These are phyloP conservation scores for Bombycilla garrulus DNA, from an alignment of 2,113 vertebrate species.

Conservation along the genomic window DNA sequence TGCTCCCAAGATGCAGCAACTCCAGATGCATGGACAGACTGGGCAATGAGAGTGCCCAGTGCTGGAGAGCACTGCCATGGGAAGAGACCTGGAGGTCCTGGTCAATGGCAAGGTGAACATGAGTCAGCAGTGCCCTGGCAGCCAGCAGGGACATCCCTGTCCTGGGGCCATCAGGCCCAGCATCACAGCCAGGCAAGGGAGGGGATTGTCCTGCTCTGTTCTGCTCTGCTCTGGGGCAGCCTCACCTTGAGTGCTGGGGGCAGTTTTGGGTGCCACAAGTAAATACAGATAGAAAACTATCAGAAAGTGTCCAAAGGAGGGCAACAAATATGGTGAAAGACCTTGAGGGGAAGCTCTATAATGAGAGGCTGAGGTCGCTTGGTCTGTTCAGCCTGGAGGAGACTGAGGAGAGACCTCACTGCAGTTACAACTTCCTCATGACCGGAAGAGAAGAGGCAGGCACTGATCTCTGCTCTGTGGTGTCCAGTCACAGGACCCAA, in stretches of 20 bases:
- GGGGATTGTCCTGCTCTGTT: background rate
- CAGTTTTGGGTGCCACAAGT: background rate
- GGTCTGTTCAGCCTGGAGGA: background rate
- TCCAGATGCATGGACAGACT: fast-evolving
- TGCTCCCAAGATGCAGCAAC: background rate
- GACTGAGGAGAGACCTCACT: background rate
- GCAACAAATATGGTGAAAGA: background rate
- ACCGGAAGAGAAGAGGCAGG: background rate
- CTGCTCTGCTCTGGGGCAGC: background rate
- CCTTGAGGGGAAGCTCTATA: fast-evolving
- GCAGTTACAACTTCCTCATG: background rate
- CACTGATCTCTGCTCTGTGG: background rate
- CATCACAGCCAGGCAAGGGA: fast-evolving
- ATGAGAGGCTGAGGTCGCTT: background rate
- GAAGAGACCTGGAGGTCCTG: background rate
- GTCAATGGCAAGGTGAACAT: fast-evolving
- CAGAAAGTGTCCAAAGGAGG: background rate
- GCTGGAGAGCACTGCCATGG: fast-evolving
- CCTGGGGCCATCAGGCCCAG: background rate
- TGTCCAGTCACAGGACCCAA: fast-evolving
- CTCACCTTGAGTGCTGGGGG: fast-evolving
- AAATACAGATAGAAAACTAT: background rate
- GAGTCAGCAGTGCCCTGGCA: background rate
- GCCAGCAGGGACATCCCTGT: fast-evolving
- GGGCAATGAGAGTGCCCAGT: background rate